phyloP scores from a whole-genome alignment of 2,888 invertebrate species.

The Tetropium fuscum region DNA sequence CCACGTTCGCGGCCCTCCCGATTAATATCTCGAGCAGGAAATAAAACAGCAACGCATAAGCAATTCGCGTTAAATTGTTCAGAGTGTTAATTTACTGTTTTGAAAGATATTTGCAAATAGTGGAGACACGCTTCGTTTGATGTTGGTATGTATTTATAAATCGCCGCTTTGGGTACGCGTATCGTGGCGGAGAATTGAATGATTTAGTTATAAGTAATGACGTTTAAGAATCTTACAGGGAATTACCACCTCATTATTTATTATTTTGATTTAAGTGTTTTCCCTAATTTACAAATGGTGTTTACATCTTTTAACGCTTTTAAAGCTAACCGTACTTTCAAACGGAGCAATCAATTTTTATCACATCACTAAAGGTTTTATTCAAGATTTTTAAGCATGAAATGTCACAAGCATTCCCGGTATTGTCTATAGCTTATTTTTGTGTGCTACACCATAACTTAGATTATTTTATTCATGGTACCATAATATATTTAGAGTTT shows the following conservation, averaged over 20 bases:
- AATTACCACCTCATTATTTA: slow-evolving; percentile 42
- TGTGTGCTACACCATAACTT: too few relatives aligned
- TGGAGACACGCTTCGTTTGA: slow-evolving; percentile 45
- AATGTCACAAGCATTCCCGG: too few relatives aligned
- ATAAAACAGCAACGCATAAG: not conserved
- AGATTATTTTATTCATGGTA: too few relatives aligned
- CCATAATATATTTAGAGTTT: too few relatives aligned
- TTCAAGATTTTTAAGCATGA: too few relatives aligned
- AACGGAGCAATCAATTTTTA: too few relatives aligned
- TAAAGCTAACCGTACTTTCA: too few relatives aligned
- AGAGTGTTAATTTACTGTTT: slow-evolving; percentile 40
- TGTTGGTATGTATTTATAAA: slow-evolving; percentile 49
- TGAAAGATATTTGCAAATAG: slow-evolving; percentile 54
- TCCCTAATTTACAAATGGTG: slow-evolving; percentile 32
- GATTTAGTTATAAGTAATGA: slow-evolving; percentile 36
- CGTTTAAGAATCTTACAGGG: slow-evolving; percentile 32
- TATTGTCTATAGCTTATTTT: too few relatives aligned
- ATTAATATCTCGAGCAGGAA: not conserved
- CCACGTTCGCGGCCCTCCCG: too few relatives aligned
- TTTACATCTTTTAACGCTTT: slow-evolving; percentile 35
- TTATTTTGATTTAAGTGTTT: slow-evolving; percentile 35
- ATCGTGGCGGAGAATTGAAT: slow-evolving; percentile 28
- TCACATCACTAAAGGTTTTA: too few relatives aligned
- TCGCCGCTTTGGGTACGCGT: slow-evolving; percentile 9
- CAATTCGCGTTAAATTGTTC: slow-evolving; percentile 20